Percentiles rank a stretch among this genome's conserved stretches.
phyloP scores from a whole-genome alignment of 2,888 invertebrate genomes.

The Bombylius discolor region DNA sequence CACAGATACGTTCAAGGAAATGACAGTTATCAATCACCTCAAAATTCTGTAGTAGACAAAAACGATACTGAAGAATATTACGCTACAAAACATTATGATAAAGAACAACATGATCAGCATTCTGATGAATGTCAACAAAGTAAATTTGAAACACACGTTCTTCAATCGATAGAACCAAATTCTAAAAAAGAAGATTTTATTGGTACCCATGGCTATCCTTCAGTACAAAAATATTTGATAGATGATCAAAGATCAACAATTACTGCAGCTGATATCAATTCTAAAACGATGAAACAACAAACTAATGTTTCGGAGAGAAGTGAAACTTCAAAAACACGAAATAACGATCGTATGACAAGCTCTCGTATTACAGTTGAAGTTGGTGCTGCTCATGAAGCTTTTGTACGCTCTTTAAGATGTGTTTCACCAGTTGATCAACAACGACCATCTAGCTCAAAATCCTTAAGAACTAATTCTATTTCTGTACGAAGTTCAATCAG shows the following conservation, averaged over 20 bases:
- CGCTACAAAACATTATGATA: neutral
- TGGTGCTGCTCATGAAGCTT: constrained; percentile 62
- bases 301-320: constrained; percentile 11
- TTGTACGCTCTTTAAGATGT: constrained; percentile 57
- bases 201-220: neutral
- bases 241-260: neutral
- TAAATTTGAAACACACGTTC: constrained; percentile 15
- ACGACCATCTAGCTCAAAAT: constrained; percentile 40
- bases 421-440: constrained; percentile 46
- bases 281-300: constrained; percentile 16
- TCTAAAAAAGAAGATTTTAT: constrained; percentile 5
- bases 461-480: constrained; percentile 39
- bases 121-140: constrained; percentile 2
- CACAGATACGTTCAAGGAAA: constrained; percentile 14
- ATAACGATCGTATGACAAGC: constrained; percentile 42
- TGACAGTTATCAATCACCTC: constrained; percentile 1
- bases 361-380: constrained; percentile 48
- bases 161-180: constrained; percentile 16
- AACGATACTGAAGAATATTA: neutral
- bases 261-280: constrained; percentile 3
- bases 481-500: constrained; percentile 43
- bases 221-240: too few species aligned
- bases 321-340: constrained; percentile 31
- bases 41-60: constrained; percentile 14
- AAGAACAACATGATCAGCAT: constrained; percentile 1